Evolutionary conservation across 2,888 invertebrate species (phyloP).

Genomic region (Agrochola lychnidis): DNA sequence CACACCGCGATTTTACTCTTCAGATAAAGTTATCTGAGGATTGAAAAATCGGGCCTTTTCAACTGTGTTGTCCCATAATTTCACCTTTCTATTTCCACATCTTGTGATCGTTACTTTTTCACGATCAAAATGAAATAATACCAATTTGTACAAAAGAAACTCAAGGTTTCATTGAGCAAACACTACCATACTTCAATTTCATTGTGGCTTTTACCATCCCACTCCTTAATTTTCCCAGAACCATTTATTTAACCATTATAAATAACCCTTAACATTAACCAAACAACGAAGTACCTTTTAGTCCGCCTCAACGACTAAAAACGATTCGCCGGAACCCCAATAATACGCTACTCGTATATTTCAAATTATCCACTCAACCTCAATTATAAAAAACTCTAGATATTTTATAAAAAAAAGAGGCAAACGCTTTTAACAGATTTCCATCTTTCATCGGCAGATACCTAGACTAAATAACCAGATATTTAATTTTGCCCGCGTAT

Average conservation of each 20-base stretch:
- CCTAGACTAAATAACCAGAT: constrained; percentile 61
- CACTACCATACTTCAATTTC: neutral
- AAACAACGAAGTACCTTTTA: constrained; percentile 3
- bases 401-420: constrained; percentile 14
- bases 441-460: constrained; percentile 55
- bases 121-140: neutral
- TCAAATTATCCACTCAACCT: constrained; percentile 39
- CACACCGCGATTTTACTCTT: neutral
- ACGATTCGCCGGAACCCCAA: neutral
- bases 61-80: neutral
- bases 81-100: neutral
- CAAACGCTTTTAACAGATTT: constrained; percentile 28
- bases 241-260: constrained; percentile 7
- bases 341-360: constrained; percentile 15
- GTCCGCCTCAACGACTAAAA: constrained; percentile 12
- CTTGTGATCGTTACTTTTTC: neutral
- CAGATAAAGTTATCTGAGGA: neutral
- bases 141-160: neutral
- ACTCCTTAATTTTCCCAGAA: neutral
- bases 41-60: neutral
- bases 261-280: neutral
- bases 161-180: neutral
- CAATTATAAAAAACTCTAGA: constrained; percentile 26
- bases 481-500: constrained; percentile 58
- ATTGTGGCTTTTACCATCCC: neutral